Base-by-base conservation (phyloP, 2,797 vertebrate species). In the Falco naumanni region DNA sequence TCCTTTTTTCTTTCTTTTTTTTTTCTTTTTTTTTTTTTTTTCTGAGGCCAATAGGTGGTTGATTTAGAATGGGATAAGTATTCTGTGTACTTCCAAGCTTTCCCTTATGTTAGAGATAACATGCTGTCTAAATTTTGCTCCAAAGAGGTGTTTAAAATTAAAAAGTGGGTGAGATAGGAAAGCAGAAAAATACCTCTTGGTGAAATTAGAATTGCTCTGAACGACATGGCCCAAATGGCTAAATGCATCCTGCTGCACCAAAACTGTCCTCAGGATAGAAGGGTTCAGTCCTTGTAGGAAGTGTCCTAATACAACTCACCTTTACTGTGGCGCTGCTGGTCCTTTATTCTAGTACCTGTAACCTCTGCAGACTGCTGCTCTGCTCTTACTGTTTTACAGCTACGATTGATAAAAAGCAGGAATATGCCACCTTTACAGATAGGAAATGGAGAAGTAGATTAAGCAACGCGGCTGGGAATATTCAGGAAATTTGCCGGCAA, bases 401-500 rank as follows among this genome's bases (percentile, higher is more conserved):
- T 14, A 19, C 48, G 48, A 37, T 3, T 26, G 24, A 17, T 53
- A 8, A 61, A 54, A 74, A 66, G 41, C 4, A n/a, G 50, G 57
- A 92, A 75, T 75, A 34, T n/a, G 47, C 53, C 21, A 2, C 39
- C 26, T 51, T 68, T 19, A 9, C 26, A 84, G 57, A 65, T 21
- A 71, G 79, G 76, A 81, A 95, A 39, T 3, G 5, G 59, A 89
- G 57, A 84, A 76, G 28, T 22, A 60, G 56, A 57, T 87, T 79
- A 87, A 95, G 19, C 39, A 68, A 43, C 63, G 74, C 74, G 31
- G 3, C 54, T 89, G 56, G 37, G 56, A 84, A 87, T 74, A 82
- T 33, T 93, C 74, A 93, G 86, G 74, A 96, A 93, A 93, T 82
- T 28, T 80, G 53, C 26, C 56, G 69, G 80, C 28, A 84, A 81